phyloP scores from a whole-genome alignment of 2,888 invertebrate species.

The Cabera pusaria region DNA sequence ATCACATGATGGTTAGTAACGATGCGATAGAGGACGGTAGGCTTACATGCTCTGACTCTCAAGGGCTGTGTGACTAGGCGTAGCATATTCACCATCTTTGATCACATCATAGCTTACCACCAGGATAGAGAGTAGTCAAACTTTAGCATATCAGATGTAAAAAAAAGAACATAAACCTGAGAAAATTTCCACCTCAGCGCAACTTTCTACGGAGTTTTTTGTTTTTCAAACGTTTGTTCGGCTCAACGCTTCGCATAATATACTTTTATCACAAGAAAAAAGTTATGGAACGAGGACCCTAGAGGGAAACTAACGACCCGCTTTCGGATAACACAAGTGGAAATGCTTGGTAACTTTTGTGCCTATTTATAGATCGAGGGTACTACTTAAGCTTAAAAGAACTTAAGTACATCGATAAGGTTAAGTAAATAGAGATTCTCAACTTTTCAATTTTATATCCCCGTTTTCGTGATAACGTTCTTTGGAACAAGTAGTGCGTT shows the following conservation, averaged over 20 bases:
- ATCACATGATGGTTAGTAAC: too few relatives aligned
- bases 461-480: slow-evolving; percentile 9
- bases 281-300: slow-evolving; percentile 28
- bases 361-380: slow-evolving; percentile 28
- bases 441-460: slow-evolving; percentile 21
- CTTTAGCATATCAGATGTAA: too few relatives aligned
- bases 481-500: slow-evolving; percentile 16
- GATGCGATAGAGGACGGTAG: too few relatives aligned
- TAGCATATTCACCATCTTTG: too few relatives aligned
- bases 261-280: slow-evolving; percentile 30
- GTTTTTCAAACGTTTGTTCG: slow-evolving; percentile 20
- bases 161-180: background rate
- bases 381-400: slow-evolving; percentile 26
- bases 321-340: slow-evolving; percentile 31
- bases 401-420: slow-evolving; percentile 25
- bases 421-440: slow-evolving; percentile 16
- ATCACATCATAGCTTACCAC: too few relatives aligned
- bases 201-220: slow-evolving; percentile 18
- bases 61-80: too few relatives aligned
- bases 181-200: slow-evolving; percentile 17
- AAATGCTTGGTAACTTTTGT: slow-evolving; percentile 25
- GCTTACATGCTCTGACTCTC: too few relatives aligned
- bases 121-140: too few relatives aligned
- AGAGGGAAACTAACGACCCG: slow-evolving; percentile 29
- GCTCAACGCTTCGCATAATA: slow-evolving; percentile 29